These are phyloP conservation scores for Martes martes DNA, from an alignment of 2,113 vertebrate genomes.

Conservation along the genomic window DNA sequence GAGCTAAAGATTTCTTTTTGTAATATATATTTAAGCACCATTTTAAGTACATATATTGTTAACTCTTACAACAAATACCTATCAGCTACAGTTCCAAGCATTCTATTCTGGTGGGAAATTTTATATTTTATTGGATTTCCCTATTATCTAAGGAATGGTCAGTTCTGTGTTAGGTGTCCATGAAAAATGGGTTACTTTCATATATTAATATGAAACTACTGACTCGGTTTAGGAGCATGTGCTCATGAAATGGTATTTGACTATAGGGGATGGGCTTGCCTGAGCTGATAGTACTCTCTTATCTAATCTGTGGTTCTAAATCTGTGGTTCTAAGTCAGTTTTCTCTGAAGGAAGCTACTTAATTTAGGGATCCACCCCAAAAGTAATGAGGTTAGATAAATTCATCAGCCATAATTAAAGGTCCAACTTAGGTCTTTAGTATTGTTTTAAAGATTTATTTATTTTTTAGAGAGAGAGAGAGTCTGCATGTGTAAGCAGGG, in stretches of 20 bases:
- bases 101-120: not conserved
- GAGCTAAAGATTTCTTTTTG: not conserved
- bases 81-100: not conserved
- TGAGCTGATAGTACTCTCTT: not conserved
- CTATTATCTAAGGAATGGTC: not conserved
- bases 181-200: not conserved
- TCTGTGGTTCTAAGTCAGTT: not conserved
- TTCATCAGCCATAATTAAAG: not conserved
- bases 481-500: no score
- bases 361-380: not conserved
- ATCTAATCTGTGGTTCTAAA: not conserved
- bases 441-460: not conserved
- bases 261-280: not conserved
- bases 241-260: not conserved
- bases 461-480: no score
- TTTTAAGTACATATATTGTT: not conserved
- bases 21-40: not conserved
- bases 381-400: not conserved
- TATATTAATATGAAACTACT: not conserved
- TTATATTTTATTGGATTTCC: not conserved
- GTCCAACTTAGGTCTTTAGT: not conserved
- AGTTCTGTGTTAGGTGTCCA: not conserved
- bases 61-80: not conserved
- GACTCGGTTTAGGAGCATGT: not conserved
- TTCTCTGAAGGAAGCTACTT: not conserved